These are phyloP conservation scores for Yponomeuta sedellus DNA, from an alignment of 2,888 invertebrate species.

Conservation along the genomic window DNA sequence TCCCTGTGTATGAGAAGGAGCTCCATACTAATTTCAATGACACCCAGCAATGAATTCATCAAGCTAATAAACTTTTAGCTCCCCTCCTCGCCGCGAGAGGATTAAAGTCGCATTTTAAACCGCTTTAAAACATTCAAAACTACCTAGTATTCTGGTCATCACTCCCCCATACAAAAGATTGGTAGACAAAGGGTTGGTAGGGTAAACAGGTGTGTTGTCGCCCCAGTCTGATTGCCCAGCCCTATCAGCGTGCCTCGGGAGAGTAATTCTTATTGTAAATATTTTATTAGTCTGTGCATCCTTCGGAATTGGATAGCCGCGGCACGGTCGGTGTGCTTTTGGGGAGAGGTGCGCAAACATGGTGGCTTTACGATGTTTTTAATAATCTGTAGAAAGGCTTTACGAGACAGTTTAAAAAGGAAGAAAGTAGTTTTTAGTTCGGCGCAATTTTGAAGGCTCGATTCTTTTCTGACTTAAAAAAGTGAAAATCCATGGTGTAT, in stretches of 20 bases:
- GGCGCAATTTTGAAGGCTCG: too few relatives aligned
- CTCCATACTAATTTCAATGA: too few relatives aligned
- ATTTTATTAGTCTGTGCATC: slow-evolving; percentile 39
- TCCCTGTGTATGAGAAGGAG: too few relatives aligned
- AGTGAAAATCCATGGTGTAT: too few relatives aligned
- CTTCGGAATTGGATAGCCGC: background rate
- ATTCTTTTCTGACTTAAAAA: too few relatives aligned
- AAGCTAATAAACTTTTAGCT: background rate
- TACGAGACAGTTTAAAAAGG: too few relatives aligned
- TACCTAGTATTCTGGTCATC: background rate
- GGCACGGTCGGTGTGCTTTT: too few relatives aligned
- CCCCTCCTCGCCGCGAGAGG: background rate
- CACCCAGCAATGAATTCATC: background rate
- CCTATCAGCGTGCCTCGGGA: slow-evolving; percentile 34
- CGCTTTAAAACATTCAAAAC: background rate
- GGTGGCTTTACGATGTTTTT: too few relatives aligned
- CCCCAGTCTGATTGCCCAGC: slow-evolving; percentile 22
- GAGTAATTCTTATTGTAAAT: slow-evolving; percentile 46
- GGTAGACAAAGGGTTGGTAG: background rate
- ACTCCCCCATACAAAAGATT: too few relatives aligned
- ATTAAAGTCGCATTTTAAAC: background rate
- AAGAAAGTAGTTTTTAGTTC: too few relatives aligned
- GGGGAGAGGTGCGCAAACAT: too few relatives aligned
- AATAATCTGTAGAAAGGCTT: too few relatives aligned
- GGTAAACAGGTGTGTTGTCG: slow-evolving; percentile 23